These are phyloP conservation scores for Octodon degus DNA, from an alignment of 2,113 vertebrate species.

Conservation along the genomic window DNA sequence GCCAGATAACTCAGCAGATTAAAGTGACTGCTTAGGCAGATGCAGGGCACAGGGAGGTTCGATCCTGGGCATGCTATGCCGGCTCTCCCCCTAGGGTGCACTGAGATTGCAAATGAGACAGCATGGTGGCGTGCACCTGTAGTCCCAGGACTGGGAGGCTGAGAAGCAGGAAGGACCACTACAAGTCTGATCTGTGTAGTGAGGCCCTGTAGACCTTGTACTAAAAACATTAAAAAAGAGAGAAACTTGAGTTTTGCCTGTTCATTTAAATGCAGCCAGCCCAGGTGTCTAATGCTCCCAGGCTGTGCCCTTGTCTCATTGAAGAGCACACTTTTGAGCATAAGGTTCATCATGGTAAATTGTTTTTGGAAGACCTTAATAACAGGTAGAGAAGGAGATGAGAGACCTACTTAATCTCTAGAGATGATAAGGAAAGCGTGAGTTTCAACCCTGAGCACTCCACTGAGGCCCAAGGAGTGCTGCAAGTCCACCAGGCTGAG, in stretches of 20 bases:
- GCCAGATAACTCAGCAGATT: no score
- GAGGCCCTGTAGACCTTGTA: no score
- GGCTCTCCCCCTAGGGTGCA: no score
- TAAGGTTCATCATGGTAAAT: background rate
- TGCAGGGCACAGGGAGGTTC: no score
- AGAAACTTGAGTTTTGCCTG: background rate
- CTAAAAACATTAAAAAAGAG: background rate
- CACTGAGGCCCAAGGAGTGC: background rate
- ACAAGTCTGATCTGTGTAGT: no score
- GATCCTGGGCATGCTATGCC: no score
- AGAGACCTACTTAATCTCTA: background rate
- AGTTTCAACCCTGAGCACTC: background rate
- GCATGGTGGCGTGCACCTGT: no score
- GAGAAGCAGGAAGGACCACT: no score
- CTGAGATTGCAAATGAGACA: no score
- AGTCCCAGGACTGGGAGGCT: no score
- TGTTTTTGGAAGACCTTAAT: background rate
- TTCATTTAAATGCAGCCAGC: background rate
- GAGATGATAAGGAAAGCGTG: background rate
- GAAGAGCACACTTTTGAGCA: background rate
- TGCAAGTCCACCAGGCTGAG: background rate
- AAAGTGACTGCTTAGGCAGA: no score
- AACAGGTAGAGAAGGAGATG: background rate
- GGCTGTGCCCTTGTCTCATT: accelerated
- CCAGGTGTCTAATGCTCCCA: background rate